These are phyloP conservation scores for Aporrectodea caliginosa DNA, from an alignment of 1,140 invertebrate genomes.

Conservation along the genomic window DNA sequence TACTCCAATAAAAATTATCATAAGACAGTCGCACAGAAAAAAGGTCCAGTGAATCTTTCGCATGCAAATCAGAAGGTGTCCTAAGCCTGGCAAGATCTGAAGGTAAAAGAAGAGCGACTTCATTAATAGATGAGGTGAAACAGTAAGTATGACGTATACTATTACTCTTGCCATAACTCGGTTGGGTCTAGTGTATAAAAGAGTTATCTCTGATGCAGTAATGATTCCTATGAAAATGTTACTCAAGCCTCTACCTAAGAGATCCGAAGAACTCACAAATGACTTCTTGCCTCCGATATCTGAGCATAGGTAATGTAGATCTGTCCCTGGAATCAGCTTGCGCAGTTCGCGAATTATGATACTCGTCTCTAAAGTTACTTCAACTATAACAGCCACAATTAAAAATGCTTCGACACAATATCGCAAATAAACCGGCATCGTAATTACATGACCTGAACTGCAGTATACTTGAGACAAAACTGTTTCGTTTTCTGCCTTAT, in stretches of 20 bases:
- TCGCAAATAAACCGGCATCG: neutral
- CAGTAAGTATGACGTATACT: neutral
- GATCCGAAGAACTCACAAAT: neutral
- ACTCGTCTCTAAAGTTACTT: neutral
- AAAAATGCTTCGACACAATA: neutral
- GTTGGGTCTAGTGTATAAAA: neutral
- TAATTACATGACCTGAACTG: neutral
- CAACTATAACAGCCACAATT: neutral
- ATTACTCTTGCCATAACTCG: neutral
- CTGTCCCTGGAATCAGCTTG: neutral
- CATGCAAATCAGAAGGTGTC: neutral
- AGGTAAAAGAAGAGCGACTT: neutral
- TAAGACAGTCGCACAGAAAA: neutral
- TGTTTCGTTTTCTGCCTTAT: neutral
- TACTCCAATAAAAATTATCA: constrained; percentile 1
- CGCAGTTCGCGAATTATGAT: neutral
- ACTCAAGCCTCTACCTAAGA: neutral
- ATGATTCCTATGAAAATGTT: neutral
- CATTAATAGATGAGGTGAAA: neutral
- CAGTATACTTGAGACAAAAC: neutral
- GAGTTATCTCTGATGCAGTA: neutral
- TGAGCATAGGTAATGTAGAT: neutral
- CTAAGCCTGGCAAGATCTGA: neutral
- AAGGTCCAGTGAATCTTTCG: neutral
- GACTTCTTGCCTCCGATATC: neutral